Base-by-base conservation (phyloP, 2,888 invertebrate genomes). In the Panzeria rudis region DNA sequence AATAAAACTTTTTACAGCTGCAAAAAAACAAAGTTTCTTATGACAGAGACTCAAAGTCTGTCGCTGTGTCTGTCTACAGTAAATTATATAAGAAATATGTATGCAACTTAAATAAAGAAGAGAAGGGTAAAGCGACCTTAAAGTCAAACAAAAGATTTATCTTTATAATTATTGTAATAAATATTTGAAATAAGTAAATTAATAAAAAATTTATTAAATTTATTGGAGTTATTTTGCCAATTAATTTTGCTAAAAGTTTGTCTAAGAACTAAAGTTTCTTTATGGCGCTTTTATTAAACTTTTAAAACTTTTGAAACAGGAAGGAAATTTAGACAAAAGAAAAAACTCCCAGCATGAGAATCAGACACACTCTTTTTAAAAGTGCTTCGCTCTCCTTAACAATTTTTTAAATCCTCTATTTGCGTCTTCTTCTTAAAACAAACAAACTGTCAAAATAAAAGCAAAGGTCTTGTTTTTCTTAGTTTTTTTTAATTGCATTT, bases 31-130 rank as follows among this genome's bases (percentile, higher is more conserved):
- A 54, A 54, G 15, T 50, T 61, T 50, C 50, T n/a, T 8, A 64
- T 17, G 9, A 38, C 23, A 35, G 35, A 47, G 56, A 72, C 64
- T 38, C 20, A 52, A 38, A 69, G 50, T 79, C 54, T 83, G 79
- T 72, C 66, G 64, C 69, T 56, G 20, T 54, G 76, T 80, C 56
- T 80, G 79, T 9, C 23, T 61, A 25, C 13, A 62, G 17, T 73
- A 68, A 80, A 79, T 86, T 76, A 71, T 72, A 81, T 77, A 72
- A 80, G 47, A 80, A 78, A 77, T 61, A 75, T 73, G 44, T 20
- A 54, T 69, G 56, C 38, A 56, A 59, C 44, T 25, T 64, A 17
- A 38, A 20, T 15, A 29, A 71, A 73, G 32, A 52, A 29, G 17
- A 41, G 50, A 23, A 50, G 17, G 13, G 17, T 15, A 23, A 35